Conservation (phyloP, 2,888 invertebrate species). For the Eubasilissa splendida region DNA sequence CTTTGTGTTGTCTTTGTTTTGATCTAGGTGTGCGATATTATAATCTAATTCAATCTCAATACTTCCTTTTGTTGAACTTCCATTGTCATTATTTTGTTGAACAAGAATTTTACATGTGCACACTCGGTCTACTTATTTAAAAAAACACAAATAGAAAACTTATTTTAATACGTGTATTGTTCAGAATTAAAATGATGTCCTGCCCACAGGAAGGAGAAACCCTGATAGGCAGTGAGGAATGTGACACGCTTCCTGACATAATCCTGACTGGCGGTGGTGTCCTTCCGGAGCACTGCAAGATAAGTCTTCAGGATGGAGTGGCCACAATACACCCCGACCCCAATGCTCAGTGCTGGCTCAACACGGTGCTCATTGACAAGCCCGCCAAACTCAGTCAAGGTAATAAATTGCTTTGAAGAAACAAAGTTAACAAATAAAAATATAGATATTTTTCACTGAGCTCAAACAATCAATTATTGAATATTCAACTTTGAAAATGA, state of each 20-base stretch:
- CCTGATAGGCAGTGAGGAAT: conserved; percentile 85
- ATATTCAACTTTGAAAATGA: no score
- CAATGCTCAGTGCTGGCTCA: conserved; percentile 87
- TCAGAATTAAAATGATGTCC: conserved; percentile 30
- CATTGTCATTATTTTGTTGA: no score
- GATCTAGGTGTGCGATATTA: no score
- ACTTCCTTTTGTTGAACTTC: no score
- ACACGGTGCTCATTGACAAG: conserved; percentile 83
- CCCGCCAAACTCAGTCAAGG: conserved; percentile 86
- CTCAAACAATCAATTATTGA: no score
- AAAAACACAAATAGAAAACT: not conserved
- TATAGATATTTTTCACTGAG: no score
- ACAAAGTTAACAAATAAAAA: no score
- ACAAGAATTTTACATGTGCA: no score
- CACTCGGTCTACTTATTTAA: no score
- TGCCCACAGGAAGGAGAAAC: conserved; percentile 84
- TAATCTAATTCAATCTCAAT: no score
- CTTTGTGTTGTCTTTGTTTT: no score
- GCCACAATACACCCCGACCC: conserved; percentile 82
- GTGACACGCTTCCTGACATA: conserved; percentile 81
- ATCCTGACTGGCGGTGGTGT: conserved; percentile 84
- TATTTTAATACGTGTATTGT: conserved; percentile 13
- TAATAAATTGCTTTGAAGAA: conserved; percentile 55
- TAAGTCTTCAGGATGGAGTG: conserved; percentile 79
- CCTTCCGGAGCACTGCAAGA: conserved; percentile 84